These are phyloP conservation scores for Lacanobia wlatinum DNA, from an alignment of 2,888 invertebrate genomes.

Conservation along the genomic window DNA sequence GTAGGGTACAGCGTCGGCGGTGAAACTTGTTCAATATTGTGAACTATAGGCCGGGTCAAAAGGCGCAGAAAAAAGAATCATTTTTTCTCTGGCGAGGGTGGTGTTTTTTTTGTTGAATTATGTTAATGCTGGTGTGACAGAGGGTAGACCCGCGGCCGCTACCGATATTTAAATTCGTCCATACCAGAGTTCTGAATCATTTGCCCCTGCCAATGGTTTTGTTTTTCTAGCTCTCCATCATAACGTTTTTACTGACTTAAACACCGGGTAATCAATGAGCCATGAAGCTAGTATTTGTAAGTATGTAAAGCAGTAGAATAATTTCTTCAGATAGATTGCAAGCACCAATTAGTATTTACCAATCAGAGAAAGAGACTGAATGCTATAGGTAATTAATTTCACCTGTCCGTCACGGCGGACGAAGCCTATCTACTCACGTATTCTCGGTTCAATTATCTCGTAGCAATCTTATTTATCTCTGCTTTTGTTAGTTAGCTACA, in stretches of 20 bases:
- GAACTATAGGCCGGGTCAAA: conserved; percentile 80
- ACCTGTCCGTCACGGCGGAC: conserved; percentile 70
- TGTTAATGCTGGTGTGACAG: conserved; percentile 86
- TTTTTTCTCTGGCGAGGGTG: conserved; percentile 77
- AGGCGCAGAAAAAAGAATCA: conserved; percentile 78
- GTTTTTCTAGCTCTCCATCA: conserved; percentile 55
- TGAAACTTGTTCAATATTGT: conserved; percentile 83
- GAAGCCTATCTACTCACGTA: conserved; percentile 62
- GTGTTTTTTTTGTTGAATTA: conserved; percentile 87
- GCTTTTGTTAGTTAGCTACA: conserved; percentile 24
- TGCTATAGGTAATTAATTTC: conserved; percentile 74
- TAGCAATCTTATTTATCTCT: conserved; percentile 63
- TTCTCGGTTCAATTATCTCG: conserved; percentile 74
- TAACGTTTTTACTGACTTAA: conserved; percentile 30
- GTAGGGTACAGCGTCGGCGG: conserved; percentile 66
- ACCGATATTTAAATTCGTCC: conserved; percentile 87
- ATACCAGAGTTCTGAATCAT: conserved; percentile 62
- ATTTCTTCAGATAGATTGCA: conserved; percentile 18
- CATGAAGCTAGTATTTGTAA: conserved; percentile 4
- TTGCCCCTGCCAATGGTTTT: conserved; percentile 54
- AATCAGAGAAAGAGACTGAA: conserved; percentile 47
- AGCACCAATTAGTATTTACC: conserved; percentile 30
- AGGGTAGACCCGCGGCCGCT: conserved; percentile 79
- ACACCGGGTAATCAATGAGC: conserved; percentile 21
- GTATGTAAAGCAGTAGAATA: conserved; percentile 10